These are phyloP conservation scores for Clupea harengus DNA, from an alignment of 2,113 vertebrate species.

Conservation along the genomic window DNA sequence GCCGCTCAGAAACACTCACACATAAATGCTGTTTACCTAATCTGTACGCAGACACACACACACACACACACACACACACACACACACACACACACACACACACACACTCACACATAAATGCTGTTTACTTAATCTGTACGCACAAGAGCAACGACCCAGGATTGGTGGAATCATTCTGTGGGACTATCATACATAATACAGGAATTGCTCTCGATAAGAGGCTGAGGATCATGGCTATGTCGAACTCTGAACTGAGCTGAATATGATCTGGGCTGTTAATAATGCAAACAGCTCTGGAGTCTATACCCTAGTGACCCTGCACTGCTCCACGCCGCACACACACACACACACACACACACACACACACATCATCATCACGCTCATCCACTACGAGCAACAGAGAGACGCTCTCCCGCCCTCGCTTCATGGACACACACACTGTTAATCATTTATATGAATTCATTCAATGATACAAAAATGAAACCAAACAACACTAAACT, in stretches of 20 bases:
- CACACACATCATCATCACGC: not conserved
- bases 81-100: not conserved
- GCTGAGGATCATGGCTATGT: slow-evolving; percentile 42
- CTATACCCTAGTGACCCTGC: not conserved
- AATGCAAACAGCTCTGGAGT: slow-evolving; percentile 27
- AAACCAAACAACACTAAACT: not conserved
- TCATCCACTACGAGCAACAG: not conserved
- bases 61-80: not conserved
- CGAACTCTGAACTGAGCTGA: slow-evolving; percentile 48
- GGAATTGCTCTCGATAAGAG: slow-evolving; percentile 30
- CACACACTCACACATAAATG: slow-evolving; percentile 3
- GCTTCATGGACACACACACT: not conserved
- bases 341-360: not conserved
- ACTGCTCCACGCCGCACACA: not conserved
- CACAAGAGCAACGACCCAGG: not conserved
- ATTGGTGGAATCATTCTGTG: slow-evolving; percentile 27
- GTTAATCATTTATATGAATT: not conserved
- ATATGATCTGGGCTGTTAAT: slow-evolving; percentile 44
- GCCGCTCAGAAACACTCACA: not conserved
- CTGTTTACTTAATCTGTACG: slow-evolving; percentile 17
- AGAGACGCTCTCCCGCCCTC: not conserved
- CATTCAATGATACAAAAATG: not conserved
- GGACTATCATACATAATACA: slow-evolving; percentile 44
- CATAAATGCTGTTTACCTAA: slow-evolving; percentile 20
- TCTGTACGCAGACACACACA: not conserved